Conservation (phyloP, 2,113 vertebrate genomes). For the Phylloscopus whistleri region DNA sequence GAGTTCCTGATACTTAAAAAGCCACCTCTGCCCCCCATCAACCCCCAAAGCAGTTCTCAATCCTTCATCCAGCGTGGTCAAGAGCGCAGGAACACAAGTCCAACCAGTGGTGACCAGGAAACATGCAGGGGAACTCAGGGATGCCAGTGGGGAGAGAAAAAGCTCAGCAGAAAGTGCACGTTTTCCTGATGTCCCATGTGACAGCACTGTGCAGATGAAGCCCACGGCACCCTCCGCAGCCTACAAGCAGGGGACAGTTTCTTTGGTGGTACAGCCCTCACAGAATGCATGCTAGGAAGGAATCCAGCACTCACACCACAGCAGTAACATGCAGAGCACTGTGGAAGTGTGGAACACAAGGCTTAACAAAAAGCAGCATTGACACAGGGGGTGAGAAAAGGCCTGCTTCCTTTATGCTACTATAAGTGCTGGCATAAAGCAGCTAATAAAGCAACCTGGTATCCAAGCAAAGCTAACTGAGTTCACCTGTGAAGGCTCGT, state of each 20-base stretch:
- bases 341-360: rapidly evolving
- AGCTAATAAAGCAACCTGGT: not conserved
- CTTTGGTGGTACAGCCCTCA: not conserved
- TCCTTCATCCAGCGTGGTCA: not conserved
- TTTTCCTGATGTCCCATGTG: not conserved
- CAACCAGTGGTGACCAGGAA: not conserved
- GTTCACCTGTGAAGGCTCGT: not conserved
- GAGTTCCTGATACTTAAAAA: not conserved
- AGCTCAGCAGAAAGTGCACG: rapidly evolving
- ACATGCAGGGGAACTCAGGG: not conserved
- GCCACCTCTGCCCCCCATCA: not conserved
- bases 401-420: not conserved
- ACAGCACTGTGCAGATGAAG: not conserved
- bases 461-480: not conserved
- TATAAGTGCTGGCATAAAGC: not conserved
- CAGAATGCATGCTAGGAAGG: not conserved
- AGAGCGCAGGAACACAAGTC: rapidly evolving
- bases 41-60: not conserved
- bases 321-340: not conserved
- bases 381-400: not conserved
- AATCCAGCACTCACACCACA: not conserved
- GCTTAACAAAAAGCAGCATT: not conserved
- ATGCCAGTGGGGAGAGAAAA: not conserved
- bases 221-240: rapidly evolving
- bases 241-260: rapidly evolving